Base-by-base conservation (phyloP, 2,888 invertebrate genomes). In the Stenodera caucasica region DNA sequence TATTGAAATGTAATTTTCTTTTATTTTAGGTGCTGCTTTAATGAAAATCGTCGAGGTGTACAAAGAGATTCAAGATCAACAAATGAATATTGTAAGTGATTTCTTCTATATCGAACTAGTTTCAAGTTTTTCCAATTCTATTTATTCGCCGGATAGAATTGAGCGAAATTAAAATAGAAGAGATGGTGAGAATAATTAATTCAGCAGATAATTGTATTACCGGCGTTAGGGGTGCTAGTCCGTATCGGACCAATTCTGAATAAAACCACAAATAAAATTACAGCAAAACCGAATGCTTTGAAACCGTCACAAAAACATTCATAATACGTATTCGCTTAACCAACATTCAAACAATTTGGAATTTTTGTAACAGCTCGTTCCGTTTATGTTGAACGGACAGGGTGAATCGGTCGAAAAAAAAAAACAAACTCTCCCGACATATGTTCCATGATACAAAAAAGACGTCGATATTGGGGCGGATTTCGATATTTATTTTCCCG, bases 11-110 rank as follows among this genome's bases (percentile, higher is more conserved):
- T n/a, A 18, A 12, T 63, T 64, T 66, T 65, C 74, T 74, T 72
- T 72, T 79, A 75, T 85, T 86, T 32, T 86, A 96, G 95, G 95
- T 75, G 89, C 91, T 58, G 93, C 94, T 57, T 84, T 96, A 67
- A 90, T 94, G 90, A 94, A 92, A 82, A 92, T 95, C 72, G 94
- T 94, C 52, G 94, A 94, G 79, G 94, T 95, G 23, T 94, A 94
- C 82, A 91, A 94, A 79, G 94, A 95, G 81, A 94, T 95, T 68
- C 95, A 96, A 83, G 91, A 93, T 70, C 94, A 95, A 80, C 94
- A 95, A 82, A 91, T 94, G 90, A 94, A 94, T 79, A 94, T 94
- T 77, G 95, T 95, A 84, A 92, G 94, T 90, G 77, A 32, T 45
- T 23, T 5, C 1, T 53, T 62, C 66, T n/a, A n/a, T n/a, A n/a